Base-by-base conservation (phyloP, 2,888 invertebrate genomes). In the Amphipyra tragopoginis region DNA sequence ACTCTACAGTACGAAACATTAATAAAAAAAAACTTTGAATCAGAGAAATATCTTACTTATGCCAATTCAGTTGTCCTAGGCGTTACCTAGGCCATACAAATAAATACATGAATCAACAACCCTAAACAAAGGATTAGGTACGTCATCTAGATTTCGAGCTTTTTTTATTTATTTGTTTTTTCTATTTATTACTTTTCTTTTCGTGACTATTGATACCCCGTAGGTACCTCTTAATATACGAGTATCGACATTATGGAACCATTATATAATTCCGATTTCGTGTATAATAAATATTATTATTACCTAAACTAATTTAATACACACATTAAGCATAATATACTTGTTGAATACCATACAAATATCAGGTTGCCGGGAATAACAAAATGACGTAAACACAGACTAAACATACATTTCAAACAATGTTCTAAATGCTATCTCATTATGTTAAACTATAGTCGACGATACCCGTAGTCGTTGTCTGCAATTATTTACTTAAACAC, bases 331-430 rank as follows among this genome's bases (percentile, higher is more conserved):
- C 45, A 39, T 51, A n/a, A 43, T 10, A 15, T 4, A 38, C 13
- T 51, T 40, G 34, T 36, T 29, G 43, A 67, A 26, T 49, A 48
- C 11, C 39, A 29, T 9, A 29, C 14, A 29, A 40, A 42, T 47
- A 21, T 38, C 40, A 14, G 43, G 4, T 55, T 61, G 69, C 55
- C 36, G 50, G 48, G 34, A 62, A 44, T 56, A 26, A 57, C 26
- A 63, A 51, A 43, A 62, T 38, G 21, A 68, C 26, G 38, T 63
- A 45, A 56, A 56, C 21, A 53, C 29, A 72, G 60, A 53, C 57
- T 65, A 56, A 61, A 65, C 58, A 38, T 43, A 47, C 42, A 14
- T 48, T 63, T 26, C 56, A 52, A 55, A 67, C 59, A 47, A 50
- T 56, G 36, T 61, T 40, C 54, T 60, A 40, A 65, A 64, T 48